Evolutionary conservation across 2,113 vertebrate species (phyloP), one percentile per base, ranked within the genome.

Genomic region (Odontesthes bonariensis): DNA sequence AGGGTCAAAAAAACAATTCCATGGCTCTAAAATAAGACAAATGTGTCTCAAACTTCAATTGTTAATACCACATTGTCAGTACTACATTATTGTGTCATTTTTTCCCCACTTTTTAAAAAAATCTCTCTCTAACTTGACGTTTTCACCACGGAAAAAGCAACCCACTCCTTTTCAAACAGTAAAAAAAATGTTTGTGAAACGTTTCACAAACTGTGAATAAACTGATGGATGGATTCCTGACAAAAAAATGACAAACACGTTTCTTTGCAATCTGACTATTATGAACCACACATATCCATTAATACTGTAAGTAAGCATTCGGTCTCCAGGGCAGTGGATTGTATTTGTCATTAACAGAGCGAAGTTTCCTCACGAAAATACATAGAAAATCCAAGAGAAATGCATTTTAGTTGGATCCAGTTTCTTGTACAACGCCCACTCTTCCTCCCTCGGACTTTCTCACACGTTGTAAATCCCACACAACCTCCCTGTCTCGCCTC

Each of bases 191-290:
- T 59, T 75, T 66, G 52, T 17, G 44, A 59, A 44, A 17, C 54
- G 14, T 52, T 74, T 65, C 62, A 75, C 62, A 75, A 75, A 75
- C 63, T 67, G 44, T 59, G 73, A 75, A 40, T 67, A 51, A 60
- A 60, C 47, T 75, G 72, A 75, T 52, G 63, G 60, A 60, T 75
- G n/a, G 46, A 53, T 44, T 65, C 55, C 19, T 67, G 54, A 53
- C 55, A 44, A 38, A 23, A n/a, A 69, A 49, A 35, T 55, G 42
- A 55, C 66, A 77, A 70, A 49, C 57, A 51, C 55, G 64, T 57
- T 42, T 6, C 61, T 69, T 66, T 66, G 62, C 51, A 44, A 27
- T 58, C 23, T 7, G 11, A n/a, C 57, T 57, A 10, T 60, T 59
- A 58, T 46, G 54, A 80, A 73, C 51, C 51, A 68, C 46, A 64